Base-by-base conservation (phyloP, 2,113 vertebrate species). In the Steatornis caripensis region DNA sequence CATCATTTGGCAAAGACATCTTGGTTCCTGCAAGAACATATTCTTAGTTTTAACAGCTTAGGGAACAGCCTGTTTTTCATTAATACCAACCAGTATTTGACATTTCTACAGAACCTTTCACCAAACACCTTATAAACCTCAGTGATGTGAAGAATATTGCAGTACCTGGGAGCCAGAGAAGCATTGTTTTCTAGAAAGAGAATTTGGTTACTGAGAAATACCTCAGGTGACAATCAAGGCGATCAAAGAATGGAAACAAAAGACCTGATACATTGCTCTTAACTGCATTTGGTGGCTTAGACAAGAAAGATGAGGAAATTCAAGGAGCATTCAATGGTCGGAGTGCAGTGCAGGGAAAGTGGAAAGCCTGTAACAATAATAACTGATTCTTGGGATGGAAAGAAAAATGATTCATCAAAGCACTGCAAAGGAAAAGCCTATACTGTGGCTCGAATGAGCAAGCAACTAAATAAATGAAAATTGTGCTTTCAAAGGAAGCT, bases 11-110 rank as follows among this genome's bases (percentile, higher is more conserved):
- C 0, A 49, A 95, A 62, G 76, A 82, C 97, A 98, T 98, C 92
- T 20, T 32, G 10, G 15, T 26, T 16, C 78, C 97, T 98, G 94
- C 36, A 97, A 96, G 3, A 46, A 95, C 68, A 96, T 57, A 82
- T 15, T 53, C 20, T 79, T n/a, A 45, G 41, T 53, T 90, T 87
- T 68, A 79, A 69, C 43, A 27, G 15, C 27, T 53, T 71, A 66
- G 24, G 21, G 11, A 84, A 24, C 60, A 65, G 18, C 14, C 15
- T 48, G 12, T 34, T 89, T 86, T 84, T 77, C 53, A 77, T 39
- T 7, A 65, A 61, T 37, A 23, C 29, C 64, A 71, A 36, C 23
- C 15, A n/a, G 30, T n/a, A 57, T 14, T 39, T 57, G 29, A 53
- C 37, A 68, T 71, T 70, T 72, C 45, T 62, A 23, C 29, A 69